Evolutionary conservation across 1,140 invertebrate genomes (phyloP).

Genomic region (Hestina assimilis): DNA sequence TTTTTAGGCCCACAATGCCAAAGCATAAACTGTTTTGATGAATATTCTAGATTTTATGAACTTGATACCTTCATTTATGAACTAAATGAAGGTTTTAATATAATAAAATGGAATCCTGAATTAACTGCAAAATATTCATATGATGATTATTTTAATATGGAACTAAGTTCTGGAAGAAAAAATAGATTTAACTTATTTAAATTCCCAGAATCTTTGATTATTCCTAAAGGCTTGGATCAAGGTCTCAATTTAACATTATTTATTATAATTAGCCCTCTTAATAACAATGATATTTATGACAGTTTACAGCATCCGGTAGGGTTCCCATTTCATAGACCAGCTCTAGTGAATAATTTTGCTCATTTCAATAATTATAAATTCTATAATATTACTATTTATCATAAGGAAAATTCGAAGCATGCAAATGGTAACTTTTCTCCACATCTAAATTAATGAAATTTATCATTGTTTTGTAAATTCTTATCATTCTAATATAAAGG

Average conservation of each 20-base stretch:
- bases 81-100: slow-evolving; percentile 48
- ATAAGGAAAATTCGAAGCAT: slow-evolving; percentile 42
- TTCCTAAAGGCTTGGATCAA: slow-evolving; percentile 55
- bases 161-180: slow-evolving; percentile 24
- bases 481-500: background rate
- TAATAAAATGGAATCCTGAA: slow-evolving; percentile 48
- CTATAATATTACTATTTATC: slow-evolving; percentile 56
- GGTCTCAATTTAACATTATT: slow-evolving; percentile 62
- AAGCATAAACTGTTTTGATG: slow-evolving; percentile 41
- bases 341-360: slow-evolving; percentile 28
- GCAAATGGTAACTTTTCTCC: slow-evolving; percentile 45
- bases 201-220: slow-evolving; percentile 58
- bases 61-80: slow-evolving; percentile 45
- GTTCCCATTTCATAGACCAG: slow-evolving; percentile 61
- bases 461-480: background rate
- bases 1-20: slow-evolving; percentile 80
- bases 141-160: slow-evolving; percentile 51
- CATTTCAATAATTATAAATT: slow-evolving; percentile 55
- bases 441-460: slow-evolving; percentile 43
- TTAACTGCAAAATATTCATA: slow-evolving; percentile 44
- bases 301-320: slow-evolving; percentile 48
- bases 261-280: slow-evolving; percentile 43
- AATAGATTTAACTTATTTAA: slow-evolving; percentile 56
- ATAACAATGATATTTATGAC: slow-evolving; percentile 33
- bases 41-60: slow-evolving; percentile 54